phyloP scores from a whole-genome alignment of 2,888 invertebrate genomes.

The Schizotus pectinicornis region DNA sequence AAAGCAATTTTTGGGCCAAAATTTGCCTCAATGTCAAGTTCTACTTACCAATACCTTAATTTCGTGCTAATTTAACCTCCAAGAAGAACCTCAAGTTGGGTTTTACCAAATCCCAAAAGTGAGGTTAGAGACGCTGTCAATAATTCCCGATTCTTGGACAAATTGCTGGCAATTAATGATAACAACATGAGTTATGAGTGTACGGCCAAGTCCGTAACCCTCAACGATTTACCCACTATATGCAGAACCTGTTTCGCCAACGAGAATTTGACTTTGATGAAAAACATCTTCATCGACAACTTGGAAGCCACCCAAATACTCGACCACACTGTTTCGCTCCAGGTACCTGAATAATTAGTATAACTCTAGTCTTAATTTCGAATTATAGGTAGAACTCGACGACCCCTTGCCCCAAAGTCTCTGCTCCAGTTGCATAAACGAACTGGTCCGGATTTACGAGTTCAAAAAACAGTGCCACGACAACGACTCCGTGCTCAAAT shows the following conservation, averaged over 20 bases:
- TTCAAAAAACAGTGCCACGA: slow-evolving; percentile 26
- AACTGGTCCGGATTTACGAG: slow-evolving; percentile 12
- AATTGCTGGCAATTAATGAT: too few species aligned
- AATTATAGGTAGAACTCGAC: slow-evolving; percentile 1
- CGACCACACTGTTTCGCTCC: background rate
- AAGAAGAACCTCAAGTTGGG: too few species aligned
- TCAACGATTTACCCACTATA: slow-evolving; percentile 11
- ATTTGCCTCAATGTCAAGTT: too few species aligned
- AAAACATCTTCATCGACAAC: slow-evolving; percentile 5
- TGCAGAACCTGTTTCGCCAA: slow-evolving; percentile 16
- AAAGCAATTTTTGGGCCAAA: too few species aligned
- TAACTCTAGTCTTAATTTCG: background rate
- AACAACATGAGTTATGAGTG: slow-evolving; percentile 9
- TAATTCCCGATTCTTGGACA: too few species aligned
- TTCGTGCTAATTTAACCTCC: too few species aligned
- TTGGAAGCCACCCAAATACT: slow-evolving; percentile 9
- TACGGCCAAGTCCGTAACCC: slow-evolving; percentile 5
- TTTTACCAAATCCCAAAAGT: too few species aligned
- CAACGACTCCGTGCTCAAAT: slow-evolving; percentile 22
- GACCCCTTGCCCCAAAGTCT: slow-evolving; percentile 27
- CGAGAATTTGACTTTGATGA: slow-evolving; percentile 4
- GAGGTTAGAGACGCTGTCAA: too few species aligned
- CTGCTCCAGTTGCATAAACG: slow-evolving; percentile 21
- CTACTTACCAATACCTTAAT: too few species aligned
- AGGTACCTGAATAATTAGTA: background rate